Evolutionary conservation across 1,140 invertebrate genomes (phyloP).

Genomic region (Magallana gigas): DNA sequence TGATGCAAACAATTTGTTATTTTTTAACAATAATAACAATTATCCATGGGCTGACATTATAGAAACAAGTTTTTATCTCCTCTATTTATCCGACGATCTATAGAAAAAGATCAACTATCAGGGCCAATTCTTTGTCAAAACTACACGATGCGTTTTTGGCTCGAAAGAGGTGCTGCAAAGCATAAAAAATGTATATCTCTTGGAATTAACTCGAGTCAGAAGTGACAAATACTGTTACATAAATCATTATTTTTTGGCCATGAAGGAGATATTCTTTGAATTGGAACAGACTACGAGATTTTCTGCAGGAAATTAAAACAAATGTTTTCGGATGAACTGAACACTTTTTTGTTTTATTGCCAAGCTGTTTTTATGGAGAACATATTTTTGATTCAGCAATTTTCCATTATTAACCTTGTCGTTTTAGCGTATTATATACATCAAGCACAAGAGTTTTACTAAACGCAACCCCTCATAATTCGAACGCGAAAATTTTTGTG

Average conservation of each 20-base stretch:
- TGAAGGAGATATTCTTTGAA: background rate
- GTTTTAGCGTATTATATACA: background rate
- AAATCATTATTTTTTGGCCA: conserved; percentile 18
- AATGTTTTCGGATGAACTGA: background rate
- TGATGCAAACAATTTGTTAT: too few species aligned
- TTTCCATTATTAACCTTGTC: background rate
- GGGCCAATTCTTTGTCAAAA: background rate
- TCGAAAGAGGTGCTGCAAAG: background rate
- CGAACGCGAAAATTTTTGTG: too few species aligned
- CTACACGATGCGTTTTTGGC: background rate
- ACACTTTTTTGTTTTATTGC: too few species aligned
- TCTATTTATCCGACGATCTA: too few species aligned
- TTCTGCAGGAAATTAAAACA: background rate
- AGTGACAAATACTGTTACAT: background rate
- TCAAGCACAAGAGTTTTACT: background rate
- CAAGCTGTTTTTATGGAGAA: background rate
- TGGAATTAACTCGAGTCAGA: conserved; percentile 19
- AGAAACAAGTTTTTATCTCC: too few species aligned
- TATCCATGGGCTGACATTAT: too few species aligned
- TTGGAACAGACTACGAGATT: background rate
- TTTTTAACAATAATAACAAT: too few species aligned
- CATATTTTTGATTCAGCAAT: background rate
- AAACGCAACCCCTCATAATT: background rate
- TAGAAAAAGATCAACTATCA: background rate
- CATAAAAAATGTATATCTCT: conserved; percentile 6